Evolutionary conservation across 1,140 invertebrate genomes (phyloP).

Genomic region (Trachymyrmex septentrionalis): DNA sequence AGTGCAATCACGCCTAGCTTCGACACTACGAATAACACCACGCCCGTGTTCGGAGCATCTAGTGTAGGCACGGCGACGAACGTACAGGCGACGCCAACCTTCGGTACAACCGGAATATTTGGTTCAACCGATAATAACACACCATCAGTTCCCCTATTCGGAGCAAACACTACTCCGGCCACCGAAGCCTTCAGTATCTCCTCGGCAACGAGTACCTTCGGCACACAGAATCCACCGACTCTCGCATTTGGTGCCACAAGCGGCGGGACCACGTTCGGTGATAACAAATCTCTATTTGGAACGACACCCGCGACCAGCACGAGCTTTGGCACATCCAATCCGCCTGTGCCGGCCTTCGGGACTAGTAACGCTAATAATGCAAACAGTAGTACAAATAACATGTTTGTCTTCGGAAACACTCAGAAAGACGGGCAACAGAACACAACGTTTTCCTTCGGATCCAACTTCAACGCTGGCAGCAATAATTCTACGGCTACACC

Average conservation of each 20-base stretch:
- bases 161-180: constrained; percentile 28
- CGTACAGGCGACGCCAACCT: constrained; percentile 1
- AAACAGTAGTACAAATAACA: constrained; percentile 22
- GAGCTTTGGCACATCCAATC: constrained; percentile 64
- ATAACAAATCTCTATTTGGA: constrained; percentile 69
- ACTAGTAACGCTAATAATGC: constrained; percentile 24
- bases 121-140: constrained; percentile 9
- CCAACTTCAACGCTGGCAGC: constrained; percentile 56
- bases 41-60: constrained; percentile 59
- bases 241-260: constrained; percentile 62
- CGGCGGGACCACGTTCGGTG: constrained; percentile 52
- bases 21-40: constrained; percentile 10
- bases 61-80: constrained; percentile 18
- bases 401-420: constrained; percentile 75
- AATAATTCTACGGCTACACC: constrained; percentile 43
- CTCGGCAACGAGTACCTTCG: constrained; percentile 47
- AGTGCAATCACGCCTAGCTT: constrained; percentile 51
- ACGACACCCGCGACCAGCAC: constrained; percentile 15
- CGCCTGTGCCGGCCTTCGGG: constrained; percentile 31
- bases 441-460: constrained; percentile 69
- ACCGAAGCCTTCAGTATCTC: constrained; percentile 50
- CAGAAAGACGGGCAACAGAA: constrained; percentile 61
- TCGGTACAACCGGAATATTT: constrained; percentile 23
- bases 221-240: constrained; percentile 52
- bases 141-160: constrained; percentile 55